Percentiles rank a stretch among this genome's conserved stretches.
Conservation (phyloP, 2,797 vertebrate genomes). For the Poeciliopsis paucimaculata region DNA sequence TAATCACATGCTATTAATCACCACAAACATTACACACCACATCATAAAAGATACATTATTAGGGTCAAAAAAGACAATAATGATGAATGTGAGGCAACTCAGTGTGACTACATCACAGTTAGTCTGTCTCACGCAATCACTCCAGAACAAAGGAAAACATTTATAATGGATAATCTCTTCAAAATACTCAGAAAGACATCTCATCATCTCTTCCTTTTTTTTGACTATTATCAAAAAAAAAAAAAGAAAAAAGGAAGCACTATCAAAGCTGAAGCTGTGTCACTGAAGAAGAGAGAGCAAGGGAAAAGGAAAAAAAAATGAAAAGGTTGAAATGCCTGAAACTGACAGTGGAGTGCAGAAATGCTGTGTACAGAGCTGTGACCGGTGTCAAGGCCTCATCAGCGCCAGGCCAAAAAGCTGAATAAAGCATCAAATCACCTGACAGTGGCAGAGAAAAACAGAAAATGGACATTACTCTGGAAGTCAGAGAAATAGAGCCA, state of each 20-base stretch:
- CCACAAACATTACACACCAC: conserved; percentile 43
- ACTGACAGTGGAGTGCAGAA: conserved; percentile 58
- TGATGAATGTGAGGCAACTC: conserved; percentile 65
- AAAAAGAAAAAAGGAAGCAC: conserved; percentile 9
- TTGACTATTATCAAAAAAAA: conserved; percentile 8
- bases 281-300: conserved; percentile 14
- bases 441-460: conserved; percentile 45
- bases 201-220: conserved; percentile 1
- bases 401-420: conserved; percentile 52
- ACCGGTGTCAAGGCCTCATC: conserved; percentile 67
- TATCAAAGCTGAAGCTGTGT: conserved; percentile 31
- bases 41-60: conserved; percentile 61
- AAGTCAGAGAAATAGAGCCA: conserved; percentile 1
- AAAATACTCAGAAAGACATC: conserved; percentile 49
- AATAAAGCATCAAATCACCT: conserved; percentile 67
- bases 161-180: conserved; percentile 47
- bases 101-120: conserved; percentile 57
- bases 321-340: conserved; percentile 57
- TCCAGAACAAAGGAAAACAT: conserved; percentile 50
- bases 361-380: conserved; percentile 60
- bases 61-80: conserved; percentile 63
- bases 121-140: conserved; percentile 44
- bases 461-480: conserved; percentile 36
- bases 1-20: conserved; percentile 63
- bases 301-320: conserved; percentile 21